Evolutionary conservation across 2,888 invertebrate genomes (phyloP), one percentile per base, ranked within the genome.

Genomic region (Drosophila fulvimacula): DNA sequence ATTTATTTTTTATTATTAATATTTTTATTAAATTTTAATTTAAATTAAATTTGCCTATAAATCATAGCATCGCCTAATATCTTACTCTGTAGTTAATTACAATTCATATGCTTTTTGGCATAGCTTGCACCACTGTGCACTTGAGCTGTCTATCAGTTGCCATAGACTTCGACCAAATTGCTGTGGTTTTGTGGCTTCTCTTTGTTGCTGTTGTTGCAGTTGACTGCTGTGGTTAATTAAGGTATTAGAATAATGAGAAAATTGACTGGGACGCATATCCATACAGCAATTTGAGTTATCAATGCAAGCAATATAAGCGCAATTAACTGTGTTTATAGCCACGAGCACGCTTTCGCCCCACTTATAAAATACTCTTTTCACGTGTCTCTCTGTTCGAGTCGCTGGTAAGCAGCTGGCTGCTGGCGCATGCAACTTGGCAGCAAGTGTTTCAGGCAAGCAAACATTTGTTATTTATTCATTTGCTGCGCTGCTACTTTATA

Each of bases 401-500:
- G 46, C 0, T 17, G 17, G 17, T 48, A 17, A 3, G 57, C 24
- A 48, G 32, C 32, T 34, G 56, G 57, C 24, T 42, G 32, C 32
- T 34, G 56, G 10, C 48, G 36, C 60, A 60, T 57, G 53, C 32
- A 46, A 32, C 52, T 42, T 44, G 53, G 21, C 57, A 51, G 49
- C 49, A 53, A 61, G 64, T 55, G 51, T 60, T 67, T 56, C 46
- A 57, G 15, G 30, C 69, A 61, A 51, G 55, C 60, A 72, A 71
- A 63, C 67, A 73, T 65, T 66, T 64, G 56, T 79, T 70, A 76
- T 75, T 79, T 74, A 79, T 76, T 73, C 58, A 78, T 62, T 72
- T 67, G 15, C 49, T 62, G 51, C 65, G 38, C 59, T 13, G 36
- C 6, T n/a, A 9, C 24, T 4, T 1, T 10, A 19, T 34, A 21